Base-by-base conservation (phyloP, 1,140 invertebrate genomes). In the Dysdera silvatica region DNA sequence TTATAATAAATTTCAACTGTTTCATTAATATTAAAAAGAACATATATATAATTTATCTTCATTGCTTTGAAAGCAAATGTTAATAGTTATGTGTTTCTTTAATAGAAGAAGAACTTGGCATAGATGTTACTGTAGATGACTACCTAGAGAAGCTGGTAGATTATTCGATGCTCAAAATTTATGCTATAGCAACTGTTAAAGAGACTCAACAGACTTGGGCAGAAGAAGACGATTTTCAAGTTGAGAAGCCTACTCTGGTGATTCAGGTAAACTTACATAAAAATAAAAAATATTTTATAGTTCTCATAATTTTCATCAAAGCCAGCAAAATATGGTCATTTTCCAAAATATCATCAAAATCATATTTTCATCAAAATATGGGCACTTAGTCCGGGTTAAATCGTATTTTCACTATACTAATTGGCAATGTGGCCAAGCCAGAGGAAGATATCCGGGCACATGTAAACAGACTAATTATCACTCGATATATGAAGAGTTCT, bases 181-280 rank as follows among this genome's bases (percentile, higher is more conserved):
- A 88, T 1, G 89, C 88, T 61, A 74, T 91, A 20, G 88, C 86
- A 0, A 85, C 82, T 1, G 87, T 95, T 4, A 81, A 85, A 28
- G 85, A 91, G 54, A 92, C 85, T 1, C 83, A 89, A 49, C 93
- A 85, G 72, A 89, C 92, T 70, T 94, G 91, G 73, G 91, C 88
- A 69, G 88, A 88, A 0, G 87, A 92, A 77, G 89, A 92, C 71
- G 89, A 93, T 74, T 91, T 94, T 71, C 81, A 88, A 67, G 85
- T 93, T 4, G 78, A 87, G 16, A 93, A 92, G 71, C 90, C 91
- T 0, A 87, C 91, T 71, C 87, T 94, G 31, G 86, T 86, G 73
- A 86, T 94, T 60, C 80, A 80, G 67, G 83, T 85, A 62, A 41
- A 1, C 14, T 43, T 14, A 28, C 3, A 20, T 23, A 45, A 12